Evolutionary conservation across 2,888 invertebrate species (phyloP), one percentile per base, ranked within the genome.

Genomic region (Synanthedon myopaeformis): DNA sequence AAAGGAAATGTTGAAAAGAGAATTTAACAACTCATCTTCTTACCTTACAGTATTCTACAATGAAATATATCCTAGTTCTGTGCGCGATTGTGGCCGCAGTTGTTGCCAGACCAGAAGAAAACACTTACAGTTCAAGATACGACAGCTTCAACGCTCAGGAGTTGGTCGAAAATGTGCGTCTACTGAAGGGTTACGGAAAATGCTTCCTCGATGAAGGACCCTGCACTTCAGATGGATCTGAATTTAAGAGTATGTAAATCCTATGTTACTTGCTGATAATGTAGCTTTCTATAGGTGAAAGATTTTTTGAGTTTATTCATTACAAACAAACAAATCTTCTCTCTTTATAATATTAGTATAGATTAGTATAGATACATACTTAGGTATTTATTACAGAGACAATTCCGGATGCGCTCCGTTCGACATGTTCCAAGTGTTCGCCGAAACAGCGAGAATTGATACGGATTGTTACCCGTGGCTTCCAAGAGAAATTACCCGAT

Each of bases 181-280:
- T 94, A 35, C 80, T 94, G 5, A 90, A 90, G 62, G 90, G 88
- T 66, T 94, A 94, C 63, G 86, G 90, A 28, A 90, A 91, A 51
- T 94, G 94, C 67, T 85, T 94, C 69, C 78, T 93, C 58, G 89
- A 83, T 4, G 67, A 82, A 52, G 92, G 91, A 17, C 90, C 89
- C 3, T 94, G 94, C 73, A 93, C 92, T 0, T 72, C 92, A 17
- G 93, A 94, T 66, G 94, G 91, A 56, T 74, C 79, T 45, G 91
- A 91, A 72, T 87, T 94, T 11, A 93, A 91, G 82, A 89, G 94
- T 94, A 77, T 10, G 35, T 35, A 90, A 89, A 2, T 0, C 8
- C 23, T 78, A 28, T 6, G 0, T 35, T 35, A 3, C 35, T 23
- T 23, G 23, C 1, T 23, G 5, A 23, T 23, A 23, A 23, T 23